Conservation (phyloP, 2,797 vertebrate genomes). For the Corythornis leucogaster region DNA sequence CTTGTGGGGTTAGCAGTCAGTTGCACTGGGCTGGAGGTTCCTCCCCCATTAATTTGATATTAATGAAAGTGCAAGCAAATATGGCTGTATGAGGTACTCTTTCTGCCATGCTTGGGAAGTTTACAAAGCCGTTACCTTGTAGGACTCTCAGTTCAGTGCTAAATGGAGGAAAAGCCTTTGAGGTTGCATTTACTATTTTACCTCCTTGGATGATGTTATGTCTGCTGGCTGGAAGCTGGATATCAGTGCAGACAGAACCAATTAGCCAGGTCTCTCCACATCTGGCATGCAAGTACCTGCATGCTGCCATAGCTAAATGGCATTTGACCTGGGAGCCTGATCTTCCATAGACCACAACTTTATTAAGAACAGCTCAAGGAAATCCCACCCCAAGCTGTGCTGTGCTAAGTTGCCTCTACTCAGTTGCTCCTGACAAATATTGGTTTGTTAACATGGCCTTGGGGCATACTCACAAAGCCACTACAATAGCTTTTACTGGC, state of each 20-base stretch:
- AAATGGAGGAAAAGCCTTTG: not conserved
- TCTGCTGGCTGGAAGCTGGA: slow-evolving; percentile 23
- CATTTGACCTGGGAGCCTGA: slow-evolving; percentile 28
- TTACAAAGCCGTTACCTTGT: not conserved
- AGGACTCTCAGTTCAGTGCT: not conserved
- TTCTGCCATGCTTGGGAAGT: not conserved
- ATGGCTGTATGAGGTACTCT: not conserved
- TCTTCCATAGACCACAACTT: not conserved
- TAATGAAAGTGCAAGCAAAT: not conserved
- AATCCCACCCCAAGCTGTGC: not conserved
- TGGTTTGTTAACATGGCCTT: not conserved
- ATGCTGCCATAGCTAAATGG: not conserved
- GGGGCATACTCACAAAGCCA: not conserved
- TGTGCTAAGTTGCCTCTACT: not conserved
- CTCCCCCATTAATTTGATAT: not conserved
- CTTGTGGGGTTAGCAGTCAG: not conserved
- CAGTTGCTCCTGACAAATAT: not conserved
- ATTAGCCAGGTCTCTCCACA: slow-evolving; percentile 32
- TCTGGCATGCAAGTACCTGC: not conserved
- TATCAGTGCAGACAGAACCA: not conserved
- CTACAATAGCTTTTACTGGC: not conserved
- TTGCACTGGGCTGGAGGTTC: not conserved
- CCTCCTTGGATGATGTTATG: slow-evolving; percentile 18
- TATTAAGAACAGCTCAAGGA: slow-evolving; percentile 22
- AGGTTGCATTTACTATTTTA: slow-evolving; percentile 8